Conservation (phyloP, 2,797 vertebrate genomes). For the Intellagama lesueurii region DNA sequence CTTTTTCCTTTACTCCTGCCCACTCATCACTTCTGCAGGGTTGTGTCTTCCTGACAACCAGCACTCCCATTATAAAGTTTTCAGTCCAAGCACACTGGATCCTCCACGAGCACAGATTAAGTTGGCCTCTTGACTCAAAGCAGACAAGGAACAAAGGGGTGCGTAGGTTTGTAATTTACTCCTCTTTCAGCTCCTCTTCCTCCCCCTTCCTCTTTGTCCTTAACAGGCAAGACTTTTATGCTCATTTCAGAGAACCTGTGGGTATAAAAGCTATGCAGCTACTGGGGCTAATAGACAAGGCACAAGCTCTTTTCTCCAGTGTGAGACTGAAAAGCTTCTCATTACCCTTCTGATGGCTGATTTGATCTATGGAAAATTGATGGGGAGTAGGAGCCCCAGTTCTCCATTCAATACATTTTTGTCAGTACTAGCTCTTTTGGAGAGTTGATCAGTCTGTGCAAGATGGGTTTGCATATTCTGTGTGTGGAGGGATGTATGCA, state of each 20-base stretch:
- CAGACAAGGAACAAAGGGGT: not conserved
- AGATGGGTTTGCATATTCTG: not conserved
- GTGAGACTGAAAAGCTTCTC: not conserved
- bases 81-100: not conserved
- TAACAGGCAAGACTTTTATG: not conserved
- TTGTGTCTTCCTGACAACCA: not conserved
- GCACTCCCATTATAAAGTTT: conserved; percentile 36
- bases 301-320: not conserved
- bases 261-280: not conserved
- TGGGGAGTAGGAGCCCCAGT: not conserved
- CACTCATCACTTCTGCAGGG: not conserved
- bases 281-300: accelerated
- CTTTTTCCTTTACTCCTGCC: conserved; percentile 8
- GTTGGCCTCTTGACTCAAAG: not conserved
- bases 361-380: not conserved
- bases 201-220: not conserved
- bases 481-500: not conserved
- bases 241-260: not conserved
- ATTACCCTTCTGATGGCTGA: accelerated
- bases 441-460: too few species aligned
- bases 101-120: accelerated
- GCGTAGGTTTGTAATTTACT: accelerated
- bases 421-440: not conserved
- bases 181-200: not conserved
- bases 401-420: not conserved